phyloP scores from a whole-genome alignment of 2,888 invertebrate genomes.

The Zootermopsis nevadensis region DNA sequence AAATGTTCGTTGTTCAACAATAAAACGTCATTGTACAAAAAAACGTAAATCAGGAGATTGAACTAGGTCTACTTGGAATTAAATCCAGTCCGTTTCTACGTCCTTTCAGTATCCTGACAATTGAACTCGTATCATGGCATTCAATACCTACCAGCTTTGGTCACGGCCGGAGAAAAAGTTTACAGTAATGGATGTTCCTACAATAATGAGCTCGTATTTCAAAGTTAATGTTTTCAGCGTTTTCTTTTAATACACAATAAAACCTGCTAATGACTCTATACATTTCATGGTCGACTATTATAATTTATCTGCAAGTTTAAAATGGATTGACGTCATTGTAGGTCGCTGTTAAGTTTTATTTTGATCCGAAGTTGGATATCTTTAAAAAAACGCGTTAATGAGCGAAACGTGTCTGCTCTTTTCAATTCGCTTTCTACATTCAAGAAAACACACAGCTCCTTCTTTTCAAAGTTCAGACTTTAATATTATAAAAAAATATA shows the following conservation, averaged over 20 bases:
- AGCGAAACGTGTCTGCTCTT: too few relatives aligned
- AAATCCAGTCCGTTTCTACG: background rate
- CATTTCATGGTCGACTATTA: constrained; percentile 2
- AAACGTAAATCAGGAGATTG: background rate
- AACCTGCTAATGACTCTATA: constrained; percentile 4
- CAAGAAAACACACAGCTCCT: too few relatives aligned
- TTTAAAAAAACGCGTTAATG: too few relatives aligned
- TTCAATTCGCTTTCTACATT: too few relatives aligned
- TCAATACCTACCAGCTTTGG: background rate
- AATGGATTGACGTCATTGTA: background rate
- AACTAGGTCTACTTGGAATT: background rate
- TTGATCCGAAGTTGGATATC: background rate
- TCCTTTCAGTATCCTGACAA: background rate
- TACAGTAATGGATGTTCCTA: background rate
- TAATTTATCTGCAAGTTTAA: background rate
- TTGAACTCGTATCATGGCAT: background rate
- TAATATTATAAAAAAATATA: too few relatives aligned
- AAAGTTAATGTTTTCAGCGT: constrained; percentile 9
- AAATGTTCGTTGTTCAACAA: too few relatives aligned
- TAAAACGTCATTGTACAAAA: background rate
- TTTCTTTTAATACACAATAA: background rate
- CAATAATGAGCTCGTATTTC: background rate
- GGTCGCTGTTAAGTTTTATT: background rate
- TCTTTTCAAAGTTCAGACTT: too few relatives aligned
- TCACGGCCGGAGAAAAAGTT: background rate